These are phyloP conservation scores for Tetragnatha versicolor DNA, from an alignment of 1,140 invertebrate genomes.

Conservation along the genomic window DNA sequence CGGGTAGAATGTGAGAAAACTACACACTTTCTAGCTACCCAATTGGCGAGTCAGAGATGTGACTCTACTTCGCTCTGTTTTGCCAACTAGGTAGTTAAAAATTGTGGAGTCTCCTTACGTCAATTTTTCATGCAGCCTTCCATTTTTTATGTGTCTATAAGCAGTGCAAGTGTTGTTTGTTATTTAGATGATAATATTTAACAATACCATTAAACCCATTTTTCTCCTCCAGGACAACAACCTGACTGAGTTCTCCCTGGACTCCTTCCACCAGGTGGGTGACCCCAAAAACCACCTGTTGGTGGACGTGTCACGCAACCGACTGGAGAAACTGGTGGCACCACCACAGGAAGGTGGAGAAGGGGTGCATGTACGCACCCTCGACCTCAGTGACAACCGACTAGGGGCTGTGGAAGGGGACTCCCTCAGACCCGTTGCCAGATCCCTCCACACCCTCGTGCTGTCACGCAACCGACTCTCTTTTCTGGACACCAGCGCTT, in stretches of 20 bases:
- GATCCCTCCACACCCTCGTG: conserved; percentile 80
- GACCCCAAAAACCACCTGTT: conserved; percentile 36
- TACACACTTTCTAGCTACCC: too few relatives aligned
- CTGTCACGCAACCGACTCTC: conserved; percentile 76
- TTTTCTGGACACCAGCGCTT: conserved; percentile 33
- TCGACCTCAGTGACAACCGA: conserved; percentile 86
- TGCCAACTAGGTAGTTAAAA: too few relatives aligned
- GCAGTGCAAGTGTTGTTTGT: too few relatives aligned
- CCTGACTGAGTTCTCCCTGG: conserved; percentile 73
- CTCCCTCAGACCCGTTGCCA: conserved; percentile 81
- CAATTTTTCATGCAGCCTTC: too few relatives aligned
- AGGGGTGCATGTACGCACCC: conserved; percentile 62
- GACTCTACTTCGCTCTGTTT: too few relatives aligned
- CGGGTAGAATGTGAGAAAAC: too few relatives aligned
- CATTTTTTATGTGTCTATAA: too few relatives aligned
- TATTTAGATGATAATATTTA: too few relatives aligned
- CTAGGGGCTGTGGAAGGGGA: conserved; percentile 79
- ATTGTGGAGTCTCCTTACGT: too few relatives aligned
- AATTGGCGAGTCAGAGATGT: too few relatives aligned
- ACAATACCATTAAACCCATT: too few relatives aligned
- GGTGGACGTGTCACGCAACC: conserved; percentile 44
- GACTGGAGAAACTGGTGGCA: conserved; percentile 7
- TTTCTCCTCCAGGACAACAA: too few relatives aligned
- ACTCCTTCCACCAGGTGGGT: conserved; percentile 70
- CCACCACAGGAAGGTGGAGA: not conserved